Evolutionary conservation across 1,140 invertebrate species (phyloP), one percentile per base, ranked within the genome.

Genomic region (Eriosoma lanigerum): DNA sequence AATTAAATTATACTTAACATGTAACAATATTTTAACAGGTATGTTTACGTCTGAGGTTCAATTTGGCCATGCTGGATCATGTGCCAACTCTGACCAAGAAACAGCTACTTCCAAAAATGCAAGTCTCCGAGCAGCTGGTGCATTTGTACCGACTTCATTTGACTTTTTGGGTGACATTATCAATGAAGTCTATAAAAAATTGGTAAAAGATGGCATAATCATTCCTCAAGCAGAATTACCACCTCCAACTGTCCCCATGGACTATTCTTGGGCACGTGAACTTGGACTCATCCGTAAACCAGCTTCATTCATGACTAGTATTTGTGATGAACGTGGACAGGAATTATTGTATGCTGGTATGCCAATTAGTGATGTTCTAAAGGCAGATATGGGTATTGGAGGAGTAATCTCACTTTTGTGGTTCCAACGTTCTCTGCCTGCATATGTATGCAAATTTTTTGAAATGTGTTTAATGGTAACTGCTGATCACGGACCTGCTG

Each of bases 391-490:
- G 81, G 98, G 98, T 26, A 95, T 99, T 82, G 98, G 98, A 26
- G 98, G 98, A 38, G 98, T 99, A 5, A 93, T 99, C 66, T 96
- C 96, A 38, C 87, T 99, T 54, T 88, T 99, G 5, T 99, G 98
- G 98, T 99, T 99, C 90, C 97, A 99, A 86, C 90, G 96, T 54
- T 94, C 96, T 84, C 87, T 99, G 19, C 97, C 98, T 0, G 88
- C 92, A 0, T 96, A 96, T 86, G 96, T 96, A 32, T 95, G 94
- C 86, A 97, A 98, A 87, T 99, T 99, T 89, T 92, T 99, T 83
- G 98, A 99, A 88, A 98, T 99, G 94, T 98, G 97, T 84, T 87
- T 99, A 44, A 98, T 99, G 92, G 93, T 99, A 46, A 99, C 98
- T 0, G 98, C 98, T 68, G 98, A 99, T 88, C 98, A 99, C 86